Base-by-base conservation (phyloP, 2,797 vertebrate species). In the Cryptoprocta ferox region DNA sequence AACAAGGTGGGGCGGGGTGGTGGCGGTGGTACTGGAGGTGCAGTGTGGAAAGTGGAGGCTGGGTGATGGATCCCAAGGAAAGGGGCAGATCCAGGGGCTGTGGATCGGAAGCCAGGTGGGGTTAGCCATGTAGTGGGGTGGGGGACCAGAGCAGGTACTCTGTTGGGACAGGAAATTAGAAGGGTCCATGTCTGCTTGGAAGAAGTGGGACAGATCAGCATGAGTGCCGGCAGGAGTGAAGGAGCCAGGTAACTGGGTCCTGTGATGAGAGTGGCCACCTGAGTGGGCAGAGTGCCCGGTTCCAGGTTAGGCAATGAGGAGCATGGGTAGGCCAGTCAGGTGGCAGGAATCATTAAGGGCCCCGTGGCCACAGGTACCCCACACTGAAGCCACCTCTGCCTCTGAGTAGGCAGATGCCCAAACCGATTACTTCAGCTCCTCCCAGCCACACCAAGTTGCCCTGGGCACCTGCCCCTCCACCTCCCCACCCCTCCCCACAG, bases 361-460 rank as follows among this genome's bases (percentile, higher is more conserved):
- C 87, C 42, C 0, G 15, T 63, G 78, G 96, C 94, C 70, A 19
- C 21, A 21, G 61, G 89, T 35, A 66, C 92, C 86, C 88, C 39
- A 28, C 75, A 42, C n/a, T 15, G 21, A 13, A 12, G 94, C 63
- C 70, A 16, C 59, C 13, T 26, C 75, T 48, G 78, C 61, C 94
- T 97, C 97, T 98, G 98, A 98, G 94, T 94, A 96, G 96, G 96
- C 97, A 98, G 97, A 97, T 85, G 80, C 85, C n/a, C 19, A 0
- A 18, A 63, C 70, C 0, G 63, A 96, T 94, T 95, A 61, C 91
- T 37, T 24, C 76, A 95, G 79, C 89, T 63, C 92, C 95, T 95
- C 95, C 92, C 0, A 1, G 94, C 96, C 95, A 97, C 97, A 37
- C 95, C 96, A 96, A 93, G 21, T 61, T 92, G 85, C 95, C 95